Conservation (phyloP, 1,140 invertebrate species). For the Zaprionus lachaisei region DNA sequence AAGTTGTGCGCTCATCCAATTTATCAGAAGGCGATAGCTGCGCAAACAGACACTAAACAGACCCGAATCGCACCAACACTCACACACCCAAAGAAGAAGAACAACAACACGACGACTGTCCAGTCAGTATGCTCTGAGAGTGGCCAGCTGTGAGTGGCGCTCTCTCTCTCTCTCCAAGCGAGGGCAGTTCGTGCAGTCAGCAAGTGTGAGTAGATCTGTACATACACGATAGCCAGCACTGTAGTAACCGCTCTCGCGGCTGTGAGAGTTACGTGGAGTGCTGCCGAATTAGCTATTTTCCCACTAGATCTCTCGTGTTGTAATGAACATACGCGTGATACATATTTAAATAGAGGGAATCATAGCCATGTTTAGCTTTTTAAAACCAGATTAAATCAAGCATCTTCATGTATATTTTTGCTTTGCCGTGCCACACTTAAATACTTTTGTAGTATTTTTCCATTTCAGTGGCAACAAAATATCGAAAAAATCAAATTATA, state of each 20-base stretch:
- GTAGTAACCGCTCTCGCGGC: neutral
- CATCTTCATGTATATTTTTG: too few species aligned
- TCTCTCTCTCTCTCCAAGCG: neutral
- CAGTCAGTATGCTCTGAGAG: neutral
- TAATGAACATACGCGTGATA: too few species aligned
- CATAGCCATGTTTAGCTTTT: too few species aligned
- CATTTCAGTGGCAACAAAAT: too few species aligned
- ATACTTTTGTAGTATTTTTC: too few species aligned
- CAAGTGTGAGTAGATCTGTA: neutral
- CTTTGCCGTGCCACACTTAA: too few species aligned
- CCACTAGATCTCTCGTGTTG: too few species aligned
- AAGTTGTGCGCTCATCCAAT: constrained; percentile 24
- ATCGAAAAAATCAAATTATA: too few species aligned
- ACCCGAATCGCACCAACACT: constrained; percentile 1
- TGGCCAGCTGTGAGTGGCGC: neutral
- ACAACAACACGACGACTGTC: constrained; percentile 3
- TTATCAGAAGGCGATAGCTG: constrained; percentile 47
- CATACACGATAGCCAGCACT: neutral
- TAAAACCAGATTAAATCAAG: too few species aligned
- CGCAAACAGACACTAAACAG: constrained; percentile 30
- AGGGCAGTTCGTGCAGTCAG: constrained; percentile 1
- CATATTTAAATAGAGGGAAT: too few species aligned
- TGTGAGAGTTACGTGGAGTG: neutral
- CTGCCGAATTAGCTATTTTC: too few species aligned
- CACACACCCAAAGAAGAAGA: neutral